These are phyloP conservation scores for Salpingus planirostris DNA, from an alignment of 2,888 invertebrate genomes.

Conservation along the genomic window DNA sequence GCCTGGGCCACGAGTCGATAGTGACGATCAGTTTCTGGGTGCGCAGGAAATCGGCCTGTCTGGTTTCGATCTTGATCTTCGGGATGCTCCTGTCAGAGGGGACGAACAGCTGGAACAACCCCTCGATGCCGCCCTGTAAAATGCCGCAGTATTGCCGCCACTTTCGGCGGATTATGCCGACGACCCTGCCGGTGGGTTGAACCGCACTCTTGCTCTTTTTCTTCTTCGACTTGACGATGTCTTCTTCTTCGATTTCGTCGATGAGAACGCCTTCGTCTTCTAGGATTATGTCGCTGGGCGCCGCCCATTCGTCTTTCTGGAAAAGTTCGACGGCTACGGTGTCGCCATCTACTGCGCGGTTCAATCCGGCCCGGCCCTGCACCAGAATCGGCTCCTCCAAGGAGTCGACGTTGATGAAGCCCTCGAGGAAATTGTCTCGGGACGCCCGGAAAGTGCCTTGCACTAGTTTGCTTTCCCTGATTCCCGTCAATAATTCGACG, in stretches of 20 bases:
- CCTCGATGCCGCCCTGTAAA: constrained; percentile 65
- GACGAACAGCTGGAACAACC: constrained; percentile 76
- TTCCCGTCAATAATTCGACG: constrained; percentile 66
- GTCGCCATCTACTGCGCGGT: constrained; percentile 93
- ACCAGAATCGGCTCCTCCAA: constrained; percentile 64
- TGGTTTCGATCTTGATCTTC: constrained; percentile 89
- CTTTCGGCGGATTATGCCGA: constrained; percentile 93
- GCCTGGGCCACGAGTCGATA: constrained; percentile 92
- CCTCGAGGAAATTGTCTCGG: constrained; percentile 91
- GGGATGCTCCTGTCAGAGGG: constrained; percentile 93
- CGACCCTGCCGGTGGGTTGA: constrained; percentile 66
- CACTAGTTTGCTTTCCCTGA: constrained; percentile 63
- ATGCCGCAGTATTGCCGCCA: constrained; percentile 99
- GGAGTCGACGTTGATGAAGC: constrained; percentile 70
- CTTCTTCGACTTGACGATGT: constrained; percentile 49
- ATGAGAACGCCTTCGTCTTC: constrained; percentile 58
- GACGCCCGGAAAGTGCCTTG: constrained; percentile 83
- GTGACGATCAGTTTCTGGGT: constrained; percentile 89
- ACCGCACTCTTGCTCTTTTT: constrained; percentile 27
- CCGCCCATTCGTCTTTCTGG: constrained; percentile 82
- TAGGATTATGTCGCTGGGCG: constrained; percentile 76
- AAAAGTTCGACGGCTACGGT: constrained; percentile 84
- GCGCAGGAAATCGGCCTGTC: constrained; percentile 72
- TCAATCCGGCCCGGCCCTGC: constrained; percentile 78
- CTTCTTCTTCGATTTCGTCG: constrained; percentile 56